Evolutionary conservation across 2,888 invertebrate species (phyloP).

Genomic region (Drosophila mayaguana): DNA sequence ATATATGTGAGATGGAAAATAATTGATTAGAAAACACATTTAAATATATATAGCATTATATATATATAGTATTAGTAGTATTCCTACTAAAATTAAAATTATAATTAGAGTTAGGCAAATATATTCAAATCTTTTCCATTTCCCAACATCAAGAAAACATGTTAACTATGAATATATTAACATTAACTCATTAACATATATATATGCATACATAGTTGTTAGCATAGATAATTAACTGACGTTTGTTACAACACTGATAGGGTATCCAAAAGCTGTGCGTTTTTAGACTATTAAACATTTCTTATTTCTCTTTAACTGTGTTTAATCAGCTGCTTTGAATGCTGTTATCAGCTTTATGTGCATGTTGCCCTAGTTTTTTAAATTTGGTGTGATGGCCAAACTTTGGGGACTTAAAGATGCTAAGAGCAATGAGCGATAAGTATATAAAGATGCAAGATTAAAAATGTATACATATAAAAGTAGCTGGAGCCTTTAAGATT

Average conservation of each 20-base stretch:
- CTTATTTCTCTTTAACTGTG: slow-evolving; percentile 37
- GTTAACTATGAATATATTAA: no score
- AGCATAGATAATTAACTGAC: not conserved
- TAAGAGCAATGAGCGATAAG: slow-evolving; percentile 1
- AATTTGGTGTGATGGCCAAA: slow-evolving; percentile 32
- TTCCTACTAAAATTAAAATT: not conserved
- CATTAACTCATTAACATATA: no score
- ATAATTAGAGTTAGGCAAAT: not conserved
- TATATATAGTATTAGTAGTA: not conserved
- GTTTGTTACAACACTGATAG: not conserved
- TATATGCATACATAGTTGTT: not conserved
- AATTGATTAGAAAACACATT: not conserved
- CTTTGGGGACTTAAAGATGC: slow-evolving; percentile 5
- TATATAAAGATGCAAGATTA: slow-evolving; percentile 1
- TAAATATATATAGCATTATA: not conserved
- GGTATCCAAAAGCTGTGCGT: not conserved
- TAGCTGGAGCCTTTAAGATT: not conserved
- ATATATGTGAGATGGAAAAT: not conserved
- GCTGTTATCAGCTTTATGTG: slow-evolving; percentile 60
- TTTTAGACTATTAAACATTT: not conserved
- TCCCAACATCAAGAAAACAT: no score
- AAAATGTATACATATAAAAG: not conserved
- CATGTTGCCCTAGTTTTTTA: slow-evolving; percentile 67
- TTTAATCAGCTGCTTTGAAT: slow-evolving; percentile 53
- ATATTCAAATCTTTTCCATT: no score